Evolutionary conservation across 1,140 invertebrate species (phyloP).

Genomic region (Zaprionus inermis): DNA sequence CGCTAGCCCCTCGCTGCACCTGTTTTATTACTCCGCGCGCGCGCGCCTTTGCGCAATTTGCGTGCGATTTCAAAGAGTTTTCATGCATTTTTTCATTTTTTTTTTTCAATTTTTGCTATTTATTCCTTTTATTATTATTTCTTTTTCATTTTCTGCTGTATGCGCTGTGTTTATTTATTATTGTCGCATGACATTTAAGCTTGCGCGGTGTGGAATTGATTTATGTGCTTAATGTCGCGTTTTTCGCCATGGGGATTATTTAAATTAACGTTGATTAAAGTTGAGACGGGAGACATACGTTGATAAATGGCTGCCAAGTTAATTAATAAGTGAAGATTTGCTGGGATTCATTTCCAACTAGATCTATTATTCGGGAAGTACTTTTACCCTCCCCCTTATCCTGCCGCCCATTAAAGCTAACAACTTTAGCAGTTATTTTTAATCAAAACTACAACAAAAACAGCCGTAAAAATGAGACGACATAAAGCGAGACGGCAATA

Average conservation of each 20-base stretch:
- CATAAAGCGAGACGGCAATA: constrained; percentile 36
- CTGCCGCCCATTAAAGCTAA: constrained; percentile 33
- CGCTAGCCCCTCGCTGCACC: background rate
- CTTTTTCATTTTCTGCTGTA: background rate
- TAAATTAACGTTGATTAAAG: constrained; percentile 50
- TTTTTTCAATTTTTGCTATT: constrained; percentile 7
- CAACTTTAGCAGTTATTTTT: constrained; percentile 36
- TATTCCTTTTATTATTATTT: background rate
- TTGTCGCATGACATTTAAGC: constrained; percentile 51
- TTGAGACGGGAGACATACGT: background rate
- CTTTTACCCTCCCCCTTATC: background rate
- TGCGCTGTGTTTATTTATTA: constrained; percentile 39
- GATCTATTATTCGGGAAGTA: background rate
- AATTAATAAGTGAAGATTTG: constrained; percentile 31
- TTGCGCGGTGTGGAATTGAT: constrained; percentile 56
- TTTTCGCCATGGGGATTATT: constrained; percentile 39
- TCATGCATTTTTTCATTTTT: constrained; percentile 25
- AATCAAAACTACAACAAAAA: constrained; percentile 41
- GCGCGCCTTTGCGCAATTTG: constrained; percentile 35
- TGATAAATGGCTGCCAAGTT: constrained; percentile 31
- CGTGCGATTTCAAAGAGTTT: constrained; percentile 48
- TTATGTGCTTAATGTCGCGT: constrained; percentile 37
- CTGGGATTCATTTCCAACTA: constrained; percentile 1
- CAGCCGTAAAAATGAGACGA: constrained; percentile 6
- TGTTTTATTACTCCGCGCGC: too few species aligned